These are phyloP conservation scores for Leptodactylus fuscus DNA, from an alignment of 2,113 vertebrate genomes.

Conservation along the genomic window DNA sequence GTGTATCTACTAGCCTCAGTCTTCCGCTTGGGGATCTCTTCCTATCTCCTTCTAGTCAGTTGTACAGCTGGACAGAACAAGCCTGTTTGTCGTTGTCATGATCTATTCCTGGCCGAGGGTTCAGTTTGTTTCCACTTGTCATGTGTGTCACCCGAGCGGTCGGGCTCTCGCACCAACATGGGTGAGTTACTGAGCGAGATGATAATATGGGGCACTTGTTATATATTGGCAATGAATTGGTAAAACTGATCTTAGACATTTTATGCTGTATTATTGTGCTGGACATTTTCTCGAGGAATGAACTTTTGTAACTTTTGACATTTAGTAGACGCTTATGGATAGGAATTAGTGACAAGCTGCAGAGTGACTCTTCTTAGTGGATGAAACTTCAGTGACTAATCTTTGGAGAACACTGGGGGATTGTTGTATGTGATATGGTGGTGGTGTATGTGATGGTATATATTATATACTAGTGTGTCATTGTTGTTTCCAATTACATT, in stretches of 20 bases:
- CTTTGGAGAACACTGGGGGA: neutral
- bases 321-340: neutral
- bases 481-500: too few species aligned
- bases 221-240: neutral
- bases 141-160: constrained; percentile 8
- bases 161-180: constrained; percentile 19
- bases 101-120: constrained; percentile 23
- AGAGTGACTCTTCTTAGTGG: too few species aligned
- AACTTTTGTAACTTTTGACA: neutral
- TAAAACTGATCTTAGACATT: neutral
- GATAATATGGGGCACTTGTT: neutral
- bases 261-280: neutral
- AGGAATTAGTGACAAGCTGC: neutral
- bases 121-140: constrained; percentile 39
- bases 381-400: neutral
- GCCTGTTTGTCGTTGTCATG: constrained; percentile 11
- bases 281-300: neutral
- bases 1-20: neutral
- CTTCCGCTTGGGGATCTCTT: neutral
- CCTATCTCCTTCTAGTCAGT: neutral
- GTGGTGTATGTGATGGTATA: neutral
- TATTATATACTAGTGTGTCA: neutral
- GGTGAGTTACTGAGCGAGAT: constrained; percentile 6
- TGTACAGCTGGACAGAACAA: neutral
- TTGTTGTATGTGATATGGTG: neutral